A percentile compares a stretch with the other conserved stretches of the same genome.
Conservation (phyloP, 2,888 invertebrate genomes). For the Orgyia antiqua region DNA sequence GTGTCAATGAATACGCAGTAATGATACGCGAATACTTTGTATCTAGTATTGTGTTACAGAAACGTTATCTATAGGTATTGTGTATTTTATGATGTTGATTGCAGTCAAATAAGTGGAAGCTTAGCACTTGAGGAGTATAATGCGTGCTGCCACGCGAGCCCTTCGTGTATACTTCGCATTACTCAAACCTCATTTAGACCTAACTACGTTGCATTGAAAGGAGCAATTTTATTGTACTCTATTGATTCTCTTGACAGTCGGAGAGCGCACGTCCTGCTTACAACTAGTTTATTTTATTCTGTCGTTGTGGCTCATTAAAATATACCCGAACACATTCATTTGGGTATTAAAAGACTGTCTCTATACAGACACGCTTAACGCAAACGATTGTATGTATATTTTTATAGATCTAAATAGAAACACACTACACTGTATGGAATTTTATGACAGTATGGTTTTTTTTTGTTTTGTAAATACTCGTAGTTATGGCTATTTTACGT, state of each 20-base stretch:
- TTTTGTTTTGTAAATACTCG: too few relatives aligned
- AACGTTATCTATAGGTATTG: constrained; percentile 22
- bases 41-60: constrained; percentile 27
- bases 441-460: too few relatives aligned
- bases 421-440: too few relatives aligned
- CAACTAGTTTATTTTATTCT: constrained; percentile 53
- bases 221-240: constrained; percentile 71
- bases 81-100: constrained; percentile 28
- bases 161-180: constrained; percentile 65
- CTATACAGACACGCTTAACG: not conserved
- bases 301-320: constrained; percentile 49
- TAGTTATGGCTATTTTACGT: too few relatives aligned
- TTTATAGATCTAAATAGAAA: too few relatives aligned
- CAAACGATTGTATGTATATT: too few relatives aligned
- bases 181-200: constrained; percentile 75
- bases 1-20: too few relatives aligned
- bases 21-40: constrained; percentile 24
- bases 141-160: constrained; percentile 58
- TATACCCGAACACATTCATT: constrained; percentile 30
- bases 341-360: constrained; percentile 1
- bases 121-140: constrained; percentile 38
- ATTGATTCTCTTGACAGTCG: constrained; percentile 69
- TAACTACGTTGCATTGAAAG: constrained; percentile 70
- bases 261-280: constrained; percentile 47
- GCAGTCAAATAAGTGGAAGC: constrained; percentile 38